Base-by-base conservation (phyloP, 2,113 vertebrate genomes). In the Amia ocellicauda region DNA sequence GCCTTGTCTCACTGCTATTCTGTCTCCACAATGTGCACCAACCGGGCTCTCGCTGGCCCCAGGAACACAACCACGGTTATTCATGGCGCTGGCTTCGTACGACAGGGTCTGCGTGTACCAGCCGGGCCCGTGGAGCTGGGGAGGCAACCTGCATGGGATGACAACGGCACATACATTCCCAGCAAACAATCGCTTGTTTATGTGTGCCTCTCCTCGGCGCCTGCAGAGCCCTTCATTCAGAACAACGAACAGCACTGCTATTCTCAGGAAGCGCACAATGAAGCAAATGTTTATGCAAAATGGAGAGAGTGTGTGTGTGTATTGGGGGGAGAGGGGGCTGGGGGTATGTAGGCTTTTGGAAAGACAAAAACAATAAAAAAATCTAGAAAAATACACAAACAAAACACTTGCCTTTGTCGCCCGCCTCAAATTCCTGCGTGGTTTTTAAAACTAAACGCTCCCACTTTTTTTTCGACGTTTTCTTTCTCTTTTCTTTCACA, bases 181-280 rank as follows among this genome's bases (percentile, higher is more conserved):
- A 43, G 69, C 49, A 71, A 79, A 86, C 76, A 81, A 80, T 80
- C 72, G 70, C 68, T 69, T 74, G 68, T 74, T 84, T 85, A 77
- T 88, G 68, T 70, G 62, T 78, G 65, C 65, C 73, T 58, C 72
- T 64, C 62, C 74, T 60, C 62, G 74, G 72, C 67, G 69, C 75
- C 76, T 75, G 49, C 68, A 0, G 42, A 79, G 61, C n/a, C 26
- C 73, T 76, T 78, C 76, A 78, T 80, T 86, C 77, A 74, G 79
- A 71, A 73, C 74, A 61, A 3, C 66, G 67, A 81, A 86, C 81
- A 82, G 77, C 66, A 71, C 64, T 42, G 60, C 69, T 70, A 68
- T 83, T 84, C 73, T 81, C 65, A 78, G 79, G 69, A 64, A 54
- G 43, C 55, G 55, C 62, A 80, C 76, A 81, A 85, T 71, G 72